Conservation (phyloP, 2,888 invertebrate genomes). For the Leptinotarsa haldemani region DNA sequence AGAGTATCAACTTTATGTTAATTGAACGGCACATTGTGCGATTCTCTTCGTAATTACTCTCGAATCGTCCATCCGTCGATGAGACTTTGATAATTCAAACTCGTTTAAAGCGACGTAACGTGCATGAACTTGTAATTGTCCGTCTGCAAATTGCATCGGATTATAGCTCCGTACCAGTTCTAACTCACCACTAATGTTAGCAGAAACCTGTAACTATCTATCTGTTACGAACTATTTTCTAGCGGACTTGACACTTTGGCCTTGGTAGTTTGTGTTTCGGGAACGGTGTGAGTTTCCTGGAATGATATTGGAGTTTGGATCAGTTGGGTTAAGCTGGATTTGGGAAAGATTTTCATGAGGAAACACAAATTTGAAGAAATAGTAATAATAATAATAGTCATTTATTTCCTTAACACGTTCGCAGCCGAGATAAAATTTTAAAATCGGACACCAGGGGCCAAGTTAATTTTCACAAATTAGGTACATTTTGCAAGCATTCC, state of each 20-base stretch:
- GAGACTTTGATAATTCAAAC: conserved; percentile 15
- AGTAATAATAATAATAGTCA: no score
- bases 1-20: conserved; percentile 14
- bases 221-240: conserved; percentile 14
- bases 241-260: neutral
- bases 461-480: no score
- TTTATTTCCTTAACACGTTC: no score
- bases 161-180: conserved; percentile 16
- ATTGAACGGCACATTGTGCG: neutral
- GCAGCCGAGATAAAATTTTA: no score
- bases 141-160: conserved; percentile 16
- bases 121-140: conserved; percentile 27
- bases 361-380: no score
- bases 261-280: no score
- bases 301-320: no score
- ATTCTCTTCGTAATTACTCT: conserved; percentile 3
- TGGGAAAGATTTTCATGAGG: no score
- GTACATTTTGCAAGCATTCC: no score
- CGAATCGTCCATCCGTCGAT: conserved; percentile 16
- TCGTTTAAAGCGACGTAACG: conserved; percentile 22
- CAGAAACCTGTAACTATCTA: conserved; percentile 18
- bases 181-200: conserved; percentile 10
- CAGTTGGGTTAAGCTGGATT: no score
- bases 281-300: no score
- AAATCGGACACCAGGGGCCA: no score